Conservation (phyloP, 2,888 invertebrate species). For the Doris montereyensis region DNA sequence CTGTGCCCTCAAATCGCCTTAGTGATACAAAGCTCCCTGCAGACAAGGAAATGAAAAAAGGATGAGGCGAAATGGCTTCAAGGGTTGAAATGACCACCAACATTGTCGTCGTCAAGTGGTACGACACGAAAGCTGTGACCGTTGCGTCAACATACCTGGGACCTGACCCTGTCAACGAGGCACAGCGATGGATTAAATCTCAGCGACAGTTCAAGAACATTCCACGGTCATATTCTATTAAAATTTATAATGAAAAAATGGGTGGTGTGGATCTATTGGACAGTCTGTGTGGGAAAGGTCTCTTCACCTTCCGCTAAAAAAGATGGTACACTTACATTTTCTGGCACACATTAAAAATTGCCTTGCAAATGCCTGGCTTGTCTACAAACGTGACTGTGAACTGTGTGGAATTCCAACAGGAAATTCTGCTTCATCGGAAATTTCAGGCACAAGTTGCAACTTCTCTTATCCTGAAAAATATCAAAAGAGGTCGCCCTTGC, state of each 20-base stretch:
- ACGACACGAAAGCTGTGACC: slow-evolving; percentile 8
- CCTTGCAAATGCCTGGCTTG: slow-evolving; percentile 1
- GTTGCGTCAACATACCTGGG: neutral
- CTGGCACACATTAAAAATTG: slow-evolving; percentile 13
- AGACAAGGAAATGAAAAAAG: slow-evolving; percentile 10
- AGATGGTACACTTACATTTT: slow-evolving; percentile 25
- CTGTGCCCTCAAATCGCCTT: slow-evolving; percentile 6
- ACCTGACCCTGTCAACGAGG: neutral
- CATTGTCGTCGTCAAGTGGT: neutral
- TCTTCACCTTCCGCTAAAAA: neutral
- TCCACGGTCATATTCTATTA: neutral
- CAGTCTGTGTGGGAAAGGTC: neutral
- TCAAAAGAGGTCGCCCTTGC: neutral
- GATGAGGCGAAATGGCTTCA: slow-evolving; percentile 5
- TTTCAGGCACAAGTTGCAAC: slow-evolving; percentile 4
- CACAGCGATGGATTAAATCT: neutral
- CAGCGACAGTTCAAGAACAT: neutral
- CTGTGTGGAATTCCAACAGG: neutral
- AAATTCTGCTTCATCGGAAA: neutral
- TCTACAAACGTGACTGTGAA: neutral
- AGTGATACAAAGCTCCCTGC: neutral
- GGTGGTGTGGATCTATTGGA: slow-evolving; percentile 21
- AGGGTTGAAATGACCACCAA: slow-evolving; percentile 8
- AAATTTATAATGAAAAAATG: slow-evolving; percentile 8
- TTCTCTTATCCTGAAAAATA: neutral